Percentiles rank a stretch among this genome's conserved stretches.
Evolutionary conservation across 2,113 vertebrate species (phyloP).

Genomic region (Seriola aureovittata): DNA sequence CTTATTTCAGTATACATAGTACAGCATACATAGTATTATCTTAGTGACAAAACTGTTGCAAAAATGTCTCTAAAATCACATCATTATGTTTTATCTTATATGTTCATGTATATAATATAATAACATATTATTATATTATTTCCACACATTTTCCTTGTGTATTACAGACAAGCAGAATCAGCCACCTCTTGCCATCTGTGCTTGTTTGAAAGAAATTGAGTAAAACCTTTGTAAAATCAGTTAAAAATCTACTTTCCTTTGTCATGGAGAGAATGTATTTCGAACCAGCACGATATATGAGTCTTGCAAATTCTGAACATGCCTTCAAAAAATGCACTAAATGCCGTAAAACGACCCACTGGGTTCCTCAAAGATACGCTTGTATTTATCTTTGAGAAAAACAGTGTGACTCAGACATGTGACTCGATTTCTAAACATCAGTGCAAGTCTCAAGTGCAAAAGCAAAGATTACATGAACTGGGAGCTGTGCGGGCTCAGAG

Average conservation of each 20-base stretch:
- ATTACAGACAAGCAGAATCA: background rate
- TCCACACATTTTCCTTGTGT: background rate
- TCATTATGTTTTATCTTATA: no score
- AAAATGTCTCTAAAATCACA: background rate
- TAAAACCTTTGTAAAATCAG: background rate
- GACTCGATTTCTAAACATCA: slow-evolving; percentile 44
- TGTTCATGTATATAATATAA: background rate
- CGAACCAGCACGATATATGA: background rate
- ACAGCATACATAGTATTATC: background rate
- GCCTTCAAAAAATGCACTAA: slow-evolving; percentile 42
- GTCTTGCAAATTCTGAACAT: slow-evolving; percentile 29
- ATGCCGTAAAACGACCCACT: slow-evolving; percentile 14
- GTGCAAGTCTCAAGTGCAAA: slow-evolving; percentile 24
- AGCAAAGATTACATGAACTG: slow-evolving; percentile 17
- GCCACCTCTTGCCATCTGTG: background rate
- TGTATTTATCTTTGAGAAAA: slow-evolving; percentile 51
- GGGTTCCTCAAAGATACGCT: slow-evolving; percentile 35
- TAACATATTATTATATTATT: background rate
- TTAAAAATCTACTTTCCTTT: slow-evolving; percentile 5
- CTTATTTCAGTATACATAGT: background rate
- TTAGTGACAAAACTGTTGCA: background rate
- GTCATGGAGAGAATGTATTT: slow-evolving; percentile 7
- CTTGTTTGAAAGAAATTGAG: background rate
- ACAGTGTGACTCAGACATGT: slow-evolving; percentile 36
- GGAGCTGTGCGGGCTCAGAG: background rate